Base-by-base conservation (phyloP, 2,888 invertebrate species). In the Opisthograptis luteolata region DNA sequence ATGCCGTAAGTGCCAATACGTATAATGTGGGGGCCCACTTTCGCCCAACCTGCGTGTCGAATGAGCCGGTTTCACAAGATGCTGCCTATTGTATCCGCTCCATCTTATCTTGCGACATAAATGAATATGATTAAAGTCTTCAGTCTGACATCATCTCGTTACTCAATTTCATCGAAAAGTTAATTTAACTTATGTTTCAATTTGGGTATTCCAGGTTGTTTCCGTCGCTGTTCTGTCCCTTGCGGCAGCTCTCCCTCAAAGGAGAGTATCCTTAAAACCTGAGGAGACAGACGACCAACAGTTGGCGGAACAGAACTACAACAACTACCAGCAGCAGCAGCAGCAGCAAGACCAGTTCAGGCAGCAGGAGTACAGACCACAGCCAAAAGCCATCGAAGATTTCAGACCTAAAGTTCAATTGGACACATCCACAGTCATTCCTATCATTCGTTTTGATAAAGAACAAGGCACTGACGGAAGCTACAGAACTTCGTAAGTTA, bases 391-490 rank as follows among this genome's bases (percentile, higher is more conserved):
- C 20, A 68, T 84, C 12, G 87, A 89, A 0, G 91, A 92, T 60
- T 87, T 89, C 76, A 84, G 87, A 60, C 82, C 88, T 14, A 81
- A 84, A 71, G 79, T 80, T n/a, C 75, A 79, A 13, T 60, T 86
- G 43, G 92, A 93, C 28, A 92, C 93, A 10, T 94, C 95, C 53
- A 96, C 96, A n/a, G 94, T 88, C 79, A 95, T 96, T 64, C 96
- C 96, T 10, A 96, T 96, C 73, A 92, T 96, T 54, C 92, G 93
- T 62, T 96, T 95, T 79, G 95, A 96, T 72, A 96, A 96, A 74
- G 95, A 96, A 76, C 96, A 96, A 74, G 95, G 94, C 58, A 94
- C 93, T 59, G 96, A 96, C 83, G 96, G 96, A 68, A 96, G 95
- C 73, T 96, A 96, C 81, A 95, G 95, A 84, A 94, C 96, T 50